Conservation (phyloP, 2,888 invertebrate genomes). For the Nycteola revayana region DNA sequence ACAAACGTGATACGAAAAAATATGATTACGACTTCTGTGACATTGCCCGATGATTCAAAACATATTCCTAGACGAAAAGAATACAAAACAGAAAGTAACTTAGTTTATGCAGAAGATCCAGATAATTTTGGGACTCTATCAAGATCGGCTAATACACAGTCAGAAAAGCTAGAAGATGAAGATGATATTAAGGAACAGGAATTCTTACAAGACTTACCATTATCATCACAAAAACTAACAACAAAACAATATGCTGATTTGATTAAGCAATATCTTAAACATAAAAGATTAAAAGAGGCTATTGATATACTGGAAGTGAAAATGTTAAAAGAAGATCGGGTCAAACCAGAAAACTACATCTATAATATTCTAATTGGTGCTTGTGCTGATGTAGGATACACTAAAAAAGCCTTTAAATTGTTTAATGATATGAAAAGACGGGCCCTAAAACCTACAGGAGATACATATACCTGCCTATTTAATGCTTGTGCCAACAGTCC, state of each 20-base stretch:
- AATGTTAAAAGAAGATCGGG: constrained; percentile 89
- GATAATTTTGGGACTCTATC: constrained; percentile 81
- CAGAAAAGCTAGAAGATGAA: constrained; percentile 65
- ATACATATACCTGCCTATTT: constrained; percentile 92
- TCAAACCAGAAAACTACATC: constrained; percentile 89
- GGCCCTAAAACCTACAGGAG: constrained; percentile 84
- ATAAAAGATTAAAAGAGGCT: constrained; percentile 88
- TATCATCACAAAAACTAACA: constrained; percentile 75
- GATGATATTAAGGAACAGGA: constrained; percentile 84
- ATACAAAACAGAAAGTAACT: constrained; percentile 55
- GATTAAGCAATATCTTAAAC: constrained; percentile 85
- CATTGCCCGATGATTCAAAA: constrained; percentile 32
- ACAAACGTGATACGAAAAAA: constrained; percentile 35
- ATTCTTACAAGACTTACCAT: constrained; percentile 74
- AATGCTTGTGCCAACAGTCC: constrained; percentile 94
- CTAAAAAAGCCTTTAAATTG: constrained; percentile 92
- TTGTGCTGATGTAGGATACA: constrained; percentile 91
- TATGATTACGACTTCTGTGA: constrained; percentile 33
- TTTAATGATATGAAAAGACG: constrained; percentile 92
- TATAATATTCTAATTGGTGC: constrained; percentile 92
- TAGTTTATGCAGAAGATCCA: constrained; percentile 71
- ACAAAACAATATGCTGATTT: constrained; percentile 86
- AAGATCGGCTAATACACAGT: constrained; percentile 31
- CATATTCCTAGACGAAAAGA: constrained; percentile 37
- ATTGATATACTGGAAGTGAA: constrained; percentile 88